phyloP scores from a whole-genome alignment of 2,797 vertebrate species.

The Rhinichthys osculus region DNA sequence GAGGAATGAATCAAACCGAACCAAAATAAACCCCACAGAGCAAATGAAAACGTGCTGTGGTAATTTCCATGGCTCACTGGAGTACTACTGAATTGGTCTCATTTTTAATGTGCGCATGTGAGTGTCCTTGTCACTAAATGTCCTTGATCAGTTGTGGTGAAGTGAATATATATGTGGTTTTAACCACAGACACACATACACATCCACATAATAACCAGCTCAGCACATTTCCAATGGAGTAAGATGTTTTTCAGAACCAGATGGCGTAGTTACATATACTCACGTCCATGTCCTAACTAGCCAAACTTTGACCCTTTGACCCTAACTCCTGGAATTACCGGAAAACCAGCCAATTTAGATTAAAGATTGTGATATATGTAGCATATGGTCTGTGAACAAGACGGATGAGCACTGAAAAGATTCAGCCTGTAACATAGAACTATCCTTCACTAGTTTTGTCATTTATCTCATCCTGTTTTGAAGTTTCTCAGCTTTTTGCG shows the following conservation, averaged over 20 bases:
- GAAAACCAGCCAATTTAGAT: conserved; percentile 19
- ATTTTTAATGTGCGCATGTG: conserved; percentile 2
- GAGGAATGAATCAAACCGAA: background rate
- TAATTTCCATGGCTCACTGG: conserved; percentile 12
- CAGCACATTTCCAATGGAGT: conserved; percentile 1
- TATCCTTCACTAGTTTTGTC: conserved; percentile 17
- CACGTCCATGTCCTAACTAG: background rate
- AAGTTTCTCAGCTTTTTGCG: background rate
- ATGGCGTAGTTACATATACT: background rate
- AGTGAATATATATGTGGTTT: conserved; percentile 30
- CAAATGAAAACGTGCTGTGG: conserved; percentile 3
- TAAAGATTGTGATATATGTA: conserved; percentile 18
- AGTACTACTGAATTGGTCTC: conserved; percentile 22
- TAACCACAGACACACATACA: conserved; percentile 14
- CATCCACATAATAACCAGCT: background rate
- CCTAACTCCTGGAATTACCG: background rate
- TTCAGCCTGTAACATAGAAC: conserved; percentile 6
- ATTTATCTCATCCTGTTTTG: conserved; percentile 38
- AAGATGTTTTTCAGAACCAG: background rate
- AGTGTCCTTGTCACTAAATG: conserved; percentile 17
- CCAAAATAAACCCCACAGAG: conserved; percentile 23
- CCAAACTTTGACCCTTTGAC: conserved; percentile 4
- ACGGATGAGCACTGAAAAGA: conserved; percentile 2
- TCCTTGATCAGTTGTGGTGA: conserved; percentile 17
- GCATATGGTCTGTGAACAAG: conserved; percentile 8